Evolutionary conservation across 2,797 vertebrate species (phyloP), one percentile per base, ranked within the genome.

Genomic region (Urosaurus nigricauda): DNA sequence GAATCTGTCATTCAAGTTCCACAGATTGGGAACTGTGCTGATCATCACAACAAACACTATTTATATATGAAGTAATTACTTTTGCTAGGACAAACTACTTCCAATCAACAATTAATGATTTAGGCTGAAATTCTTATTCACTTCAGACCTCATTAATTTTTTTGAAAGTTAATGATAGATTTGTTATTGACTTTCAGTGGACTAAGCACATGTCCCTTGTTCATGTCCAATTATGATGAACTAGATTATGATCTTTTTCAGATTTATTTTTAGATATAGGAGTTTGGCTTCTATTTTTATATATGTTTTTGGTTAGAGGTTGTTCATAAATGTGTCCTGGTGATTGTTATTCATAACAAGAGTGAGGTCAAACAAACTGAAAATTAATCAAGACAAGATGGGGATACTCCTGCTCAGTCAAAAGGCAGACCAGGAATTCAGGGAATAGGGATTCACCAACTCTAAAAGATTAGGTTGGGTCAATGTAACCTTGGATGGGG

Each of bases 41-140:
- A 75, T 88, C 19, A 73, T 29, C 56, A 60, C 47, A 73, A 88
- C 56, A 75, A 56, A 26, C 11, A 74, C 43, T 89, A 53, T 56
- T 85, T 81, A 79, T 63, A 74, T 68, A 74, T 51, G 74, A 14
- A 19, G 63, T 89, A 80, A 85, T 84, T 40, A 70, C 35, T 71
- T 88, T 56, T 79, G 63, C 35, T 58, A 71, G 43, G 63, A 58
- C 80, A 77, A 88, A 68, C 40, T 88, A 65, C 77, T 88, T 40
- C 58, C 58, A 77, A 58, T 78, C 82, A 84, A 79, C 82, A 79
- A 84, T 65, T 60, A 88, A 79, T 88, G 60, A 68, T 84, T 78
- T 78, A 84, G 19, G 35, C 70, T 88, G 47, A 79, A 88, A 53
- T 79, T 43, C 29, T 77, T 37, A 88, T 24, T 83, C 74, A 53